phyloP scores from a whole-genome alignment of 1,140 invertebrate genomes.

The Homalodisca vitripennis region DNA sequence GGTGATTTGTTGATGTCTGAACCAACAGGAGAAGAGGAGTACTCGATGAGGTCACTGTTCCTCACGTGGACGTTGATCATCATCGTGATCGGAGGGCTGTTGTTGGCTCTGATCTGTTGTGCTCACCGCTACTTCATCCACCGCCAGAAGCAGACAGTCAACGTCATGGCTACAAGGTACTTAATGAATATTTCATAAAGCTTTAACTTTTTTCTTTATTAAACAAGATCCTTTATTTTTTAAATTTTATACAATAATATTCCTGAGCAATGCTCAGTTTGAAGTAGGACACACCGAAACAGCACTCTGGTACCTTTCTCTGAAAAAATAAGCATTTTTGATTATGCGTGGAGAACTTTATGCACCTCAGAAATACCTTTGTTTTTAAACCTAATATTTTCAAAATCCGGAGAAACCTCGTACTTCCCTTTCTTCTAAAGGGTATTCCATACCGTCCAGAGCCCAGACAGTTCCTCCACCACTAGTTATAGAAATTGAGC shows the following conservation, averaged over 20 bases:
- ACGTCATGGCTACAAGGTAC: neutral
- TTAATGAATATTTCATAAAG: neutral
- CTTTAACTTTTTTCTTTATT: neutral
- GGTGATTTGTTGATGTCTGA: neutral
- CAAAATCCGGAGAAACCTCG: too few species aligned
- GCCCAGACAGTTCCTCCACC: too few species aligned
- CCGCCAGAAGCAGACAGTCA: neutral
- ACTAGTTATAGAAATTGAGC: too few species aligned
- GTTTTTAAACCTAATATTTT: too few species aligned
- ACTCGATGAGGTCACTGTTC: conserved; percentile 70
- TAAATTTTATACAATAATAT: neutral
- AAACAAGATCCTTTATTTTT: neutral
- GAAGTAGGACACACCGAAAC: too few species aligned
- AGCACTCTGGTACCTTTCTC: too few species aligned
- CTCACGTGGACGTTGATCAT: conserved; percentile 74
- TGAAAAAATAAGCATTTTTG: too few species aligned
- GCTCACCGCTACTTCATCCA: conserved; percentile 52
- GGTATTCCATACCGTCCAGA: too few species aligned
- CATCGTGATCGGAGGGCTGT: conserved; percentile 69
- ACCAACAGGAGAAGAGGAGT: conserved; percentile 70
- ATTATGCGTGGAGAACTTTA: too few species aligned
- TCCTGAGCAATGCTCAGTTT: neutral
- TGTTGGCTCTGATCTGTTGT: conserved; percentile 68
- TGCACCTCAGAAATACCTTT: too few species aligned
- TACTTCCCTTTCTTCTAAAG: too few species aligned